Percentiles rank a stretch among this genome's conserved stretches.
Conservation (phyloP, 2,888 invertebrate species). For the Drosophila atroscutellata region DNA sequence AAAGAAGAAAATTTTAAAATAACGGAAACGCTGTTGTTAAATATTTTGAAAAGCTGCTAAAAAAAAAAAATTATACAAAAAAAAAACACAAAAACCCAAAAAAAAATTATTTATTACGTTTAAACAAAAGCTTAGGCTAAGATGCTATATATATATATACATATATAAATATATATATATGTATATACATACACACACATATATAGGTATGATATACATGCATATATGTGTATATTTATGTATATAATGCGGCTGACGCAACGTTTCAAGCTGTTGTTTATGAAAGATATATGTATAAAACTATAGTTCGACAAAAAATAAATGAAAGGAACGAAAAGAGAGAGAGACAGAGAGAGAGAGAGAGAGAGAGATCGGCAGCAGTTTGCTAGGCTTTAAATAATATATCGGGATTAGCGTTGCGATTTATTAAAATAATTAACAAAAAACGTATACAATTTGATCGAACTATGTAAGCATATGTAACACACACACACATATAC, state of each 20-base stretch:
- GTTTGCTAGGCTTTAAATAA: conserved; percentile 65
- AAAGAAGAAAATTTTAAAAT: conserved; percentile 37
- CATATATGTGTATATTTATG: conserved; percentile 17
- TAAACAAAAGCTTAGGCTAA: conserved; percentile 56
- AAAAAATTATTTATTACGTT: conserved; percentile 67
- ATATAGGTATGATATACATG: conserved; percentile 18
- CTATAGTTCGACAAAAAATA: conserved; percentile 30
- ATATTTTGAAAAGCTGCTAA: conserved; percentile 69
- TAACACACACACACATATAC: conserved; percentile 33
- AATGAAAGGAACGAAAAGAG: background rate
- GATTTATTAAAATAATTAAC: conserved; percentile 28
- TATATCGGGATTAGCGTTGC: conserved; percentile 51
- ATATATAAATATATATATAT: conserved; percentile 8
- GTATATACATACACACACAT: conserved; percentile 24
- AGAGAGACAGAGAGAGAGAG: no score
- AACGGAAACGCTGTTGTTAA: conserved; percentile 66
- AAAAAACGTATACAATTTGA: conserved; percentile 67
- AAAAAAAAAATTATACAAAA: conserved; percentile 40
- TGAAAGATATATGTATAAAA: conserved; percentile 57
- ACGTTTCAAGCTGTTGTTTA: conserved; percentile 69
- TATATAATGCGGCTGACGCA: conserved; percentile 35
- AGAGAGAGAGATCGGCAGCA: conserved; percentile 36
- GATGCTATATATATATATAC: conserved; percentile 26
- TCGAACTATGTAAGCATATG: conserved; percentile 50
- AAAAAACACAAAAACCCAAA: conserved; percentile 13